Evolutionary conservation across 2,113 vertebrate genomes (phyloP).

Genomic region (Siniperca knerii): DNA sequence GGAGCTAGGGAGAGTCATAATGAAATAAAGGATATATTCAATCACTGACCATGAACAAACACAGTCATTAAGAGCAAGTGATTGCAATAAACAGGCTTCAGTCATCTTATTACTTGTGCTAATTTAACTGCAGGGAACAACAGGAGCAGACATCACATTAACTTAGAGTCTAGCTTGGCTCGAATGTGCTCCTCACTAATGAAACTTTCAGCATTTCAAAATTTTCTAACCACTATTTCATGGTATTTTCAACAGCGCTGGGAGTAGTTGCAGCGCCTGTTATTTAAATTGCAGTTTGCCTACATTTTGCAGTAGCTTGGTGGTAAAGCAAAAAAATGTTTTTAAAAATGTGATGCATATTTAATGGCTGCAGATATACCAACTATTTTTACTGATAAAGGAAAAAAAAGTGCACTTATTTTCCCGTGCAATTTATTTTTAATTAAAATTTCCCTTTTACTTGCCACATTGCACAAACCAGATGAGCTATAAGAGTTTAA

Average conservation of each 20-base stretch:
- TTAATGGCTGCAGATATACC: conserved; percentile 24
- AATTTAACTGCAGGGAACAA: conserved; percentile 67
- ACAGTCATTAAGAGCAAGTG: conserved; percentile 71
- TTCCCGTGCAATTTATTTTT: not conserved
- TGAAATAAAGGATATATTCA: conserved; percentile 69
- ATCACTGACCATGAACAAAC: conserved; percentile 70
- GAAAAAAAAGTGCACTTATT: not conserved
- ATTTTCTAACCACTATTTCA: conserved; percentile 15
- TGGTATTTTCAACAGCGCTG: not conserved
- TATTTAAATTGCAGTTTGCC: not conserved
- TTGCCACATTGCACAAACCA: not conserved
- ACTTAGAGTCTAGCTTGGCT: conserved; percentile 23
- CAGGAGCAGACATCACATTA: conserved; percentile 51
- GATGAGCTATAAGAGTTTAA: not conserved
- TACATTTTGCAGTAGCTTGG: not conserved
- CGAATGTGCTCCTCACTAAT: conserved; percentile 14
- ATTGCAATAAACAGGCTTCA: conserved; percentile 64
- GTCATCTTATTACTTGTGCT: conserved; percentile 64
- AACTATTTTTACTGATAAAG: conserved; percentile 3
- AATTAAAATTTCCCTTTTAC: conserved; percentile 9
- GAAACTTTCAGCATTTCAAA: conserved; percentile 35
- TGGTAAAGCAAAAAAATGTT: not conserved
- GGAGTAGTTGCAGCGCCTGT: not conserved
- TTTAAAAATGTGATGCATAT: conserved; percentile 7
- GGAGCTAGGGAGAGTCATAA: conserved; percentile 51